Evolutionary conservation across 2,888 invertebrate genomes (phyloP).

Genomic region (Chloromyia formosa): DNA sequence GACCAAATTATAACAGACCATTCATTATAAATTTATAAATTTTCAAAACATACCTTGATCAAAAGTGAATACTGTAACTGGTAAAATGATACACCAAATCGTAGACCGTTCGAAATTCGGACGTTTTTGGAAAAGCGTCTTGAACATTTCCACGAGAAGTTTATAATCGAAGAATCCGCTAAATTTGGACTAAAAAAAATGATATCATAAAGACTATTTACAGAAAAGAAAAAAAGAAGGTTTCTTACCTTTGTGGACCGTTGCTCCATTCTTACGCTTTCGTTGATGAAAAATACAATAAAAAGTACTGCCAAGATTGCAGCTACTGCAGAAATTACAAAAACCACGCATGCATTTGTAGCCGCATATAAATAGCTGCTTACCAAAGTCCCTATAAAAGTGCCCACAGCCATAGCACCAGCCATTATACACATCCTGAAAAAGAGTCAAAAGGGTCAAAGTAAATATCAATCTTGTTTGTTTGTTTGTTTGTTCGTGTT

Average conservation of each 20-base stretch:
- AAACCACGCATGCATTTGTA: conserved; percentile 57
- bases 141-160: conserved; percentile 60
- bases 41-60: conserved; percentile 55
- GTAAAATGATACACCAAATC: conserved; percentile 61
- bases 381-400: conserved; percentile 69
- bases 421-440: conserved; percentile 67
- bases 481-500: too few relatives aligned
- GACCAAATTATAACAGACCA: too few relatives aligned
- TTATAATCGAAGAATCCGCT: conserved; percentile 60
- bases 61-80: conserved; percentile 59
- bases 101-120: conserved; percentile 61
- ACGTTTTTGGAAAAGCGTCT: conserved; percentile 59
- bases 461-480: too few relatives aligned
- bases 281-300: conserved; percentile 58
- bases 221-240: background rate
- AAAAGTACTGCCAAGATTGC: conserved; percentile 57
- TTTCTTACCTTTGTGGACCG: conserved; percentile 46
- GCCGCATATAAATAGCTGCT: conserved; percentile 70
- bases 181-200: conserved; percentile 56
- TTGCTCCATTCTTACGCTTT: conserved; percentile 57
- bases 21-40: too few relatives aligned
- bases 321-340: conserved; percentile 55
- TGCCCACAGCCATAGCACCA: conserved; percentile 70
- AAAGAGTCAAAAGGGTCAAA: too few relatives aligned
- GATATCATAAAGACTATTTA: conserved; percentile 51